phyloP scores from a whole-genome alignment of 2,888 invertebrate species.

The Lasioglossum vierecki region DNA sequence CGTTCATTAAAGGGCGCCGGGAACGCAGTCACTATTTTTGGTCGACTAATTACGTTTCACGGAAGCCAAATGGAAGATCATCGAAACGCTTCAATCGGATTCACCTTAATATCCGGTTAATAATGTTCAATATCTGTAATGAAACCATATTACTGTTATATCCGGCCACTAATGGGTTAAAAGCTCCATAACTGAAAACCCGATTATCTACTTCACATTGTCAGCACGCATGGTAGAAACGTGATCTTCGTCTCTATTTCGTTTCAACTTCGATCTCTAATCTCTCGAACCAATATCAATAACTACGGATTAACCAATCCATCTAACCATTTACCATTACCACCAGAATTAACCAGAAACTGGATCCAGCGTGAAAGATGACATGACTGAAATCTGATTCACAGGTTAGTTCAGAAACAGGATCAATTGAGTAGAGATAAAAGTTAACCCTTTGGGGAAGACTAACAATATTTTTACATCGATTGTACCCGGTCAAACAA shows the following conservation, averaged over 20 bases:
- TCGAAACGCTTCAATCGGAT: neutral
- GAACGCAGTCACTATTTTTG: neutral
- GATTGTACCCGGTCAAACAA: too few species aligned
- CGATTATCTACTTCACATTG: slow-evolving; percentile 7
- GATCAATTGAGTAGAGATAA: neutral
- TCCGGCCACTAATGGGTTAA: neutral
- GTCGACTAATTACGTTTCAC: neutral
- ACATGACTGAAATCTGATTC: neutral
- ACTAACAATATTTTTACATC: too few species aligned
- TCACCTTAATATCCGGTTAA: neutral
- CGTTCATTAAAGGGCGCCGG: neutral
- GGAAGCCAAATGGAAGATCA: neutral
- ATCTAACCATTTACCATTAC: too few species aligned
- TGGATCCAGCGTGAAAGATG: too few species aligned
- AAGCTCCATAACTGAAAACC: slow-evolving; percentile 4
- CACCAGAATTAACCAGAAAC: neutral
- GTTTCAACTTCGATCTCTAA: neutral
- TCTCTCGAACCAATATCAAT: neutral
- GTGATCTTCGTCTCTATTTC: neutral
- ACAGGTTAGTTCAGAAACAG: neutral
- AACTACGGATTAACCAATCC: neutral
- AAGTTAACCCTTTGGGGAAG: slow-evolving; percentile 9
- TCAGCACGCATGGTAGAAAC: neutral
- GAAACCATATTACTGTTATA: slow-evolving; percentile 2
- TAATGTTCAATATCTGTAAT: slow-evolving; percentile 1